Base-by-base conservation (phyloP, 1,140 invertebrate genomes). In the Sesamia nonagrioides region DNA sequence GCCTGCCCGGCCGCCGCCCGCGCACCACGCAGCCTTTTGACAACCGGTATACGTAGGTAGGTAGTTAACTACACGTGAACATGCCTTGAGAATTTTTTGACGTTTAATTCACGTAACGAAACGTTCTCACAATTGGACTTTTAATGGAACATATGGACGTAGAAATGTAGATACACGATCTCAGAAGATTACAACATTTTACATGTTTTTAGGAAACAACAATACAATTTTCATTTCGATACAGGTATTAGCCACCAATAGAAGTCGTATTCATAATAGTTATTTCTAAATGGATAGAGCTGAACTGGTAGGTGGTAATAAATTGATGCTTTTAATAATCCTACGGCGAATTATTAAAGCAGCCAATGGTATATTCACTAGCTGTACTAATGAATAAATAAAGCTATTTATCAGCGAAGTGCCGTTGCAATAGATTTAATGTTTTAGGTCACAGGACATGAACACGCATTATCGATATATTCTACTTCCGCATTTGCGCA, bases 51-150 rank as follows among this genome's bases (percentile, higher is more conserved):
- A 75, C 58, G 42, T 75, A 89, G 81, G 87, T 89, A 86, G 82
- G 85, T 88, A 88, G 77, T 69, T 81, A 82, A 74, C 21, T 88
- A 87, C 84, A 86, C 83, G 85, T 88, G 81, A 87, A 87, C 81
- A 85, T 86, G 81, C 85, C 88, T 90, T 91, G 88, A 94, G 91
- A 93, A 92, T 92, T 88, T 89, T 90, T 86, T 92, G 89, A 91
- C 89, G 86, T 86, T 88, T 85, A 91, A 89, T 88, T 91, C 89
- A 91, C 89, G 89, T 91, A 92, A 90, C 87, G 81, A 88, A 85
- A 72, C 82, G 77, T 84, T 86, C 85, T 83, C 78, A 82, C 79
- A 82, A 88, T 86, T 86, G 80, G 84, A 82, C 82, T 82, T 74
- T 85, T 84, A 84, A 85, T 84, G 75, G 77, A 78, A 82, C 81